Evolutionary conservation across 2,113 vertebrate genomes (phyloP).

Genomic region (Anguilla japonica): DNA sequence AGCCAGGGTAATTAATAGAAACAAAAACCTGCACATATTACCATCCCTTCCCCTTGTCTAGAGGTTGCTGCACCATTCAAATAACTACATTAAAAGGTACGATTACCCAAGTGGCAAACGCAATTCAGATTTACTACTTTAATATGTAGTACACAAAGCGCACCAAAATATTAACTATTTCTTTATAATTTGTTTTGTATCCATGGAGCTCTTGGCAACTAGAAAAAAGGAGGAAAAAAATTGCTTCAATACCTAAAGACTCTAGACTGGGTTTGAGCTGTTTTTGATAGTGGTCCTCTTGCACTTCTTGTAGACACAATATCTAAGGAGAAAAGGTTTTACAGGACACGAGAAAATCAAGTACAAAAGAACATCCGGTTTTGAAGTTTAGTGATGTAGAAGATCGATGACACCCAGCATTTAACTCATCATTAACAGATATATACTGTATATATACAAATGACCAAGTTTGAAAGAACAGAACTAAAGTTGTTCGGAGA

Average conservation of each 20-base stretch:
- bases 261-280: conserved; percentile 89
- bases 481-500: neutral
- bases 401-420: neutral
- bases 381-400: neutral
- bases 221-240: conserved; percentile 3
- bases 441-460: neutral
- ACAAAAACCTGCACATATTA: neutral
- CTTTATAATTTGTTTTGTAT: neutral
- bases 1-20: neutral
- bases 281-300: conserved; percentile 85
- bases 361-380: neutral
- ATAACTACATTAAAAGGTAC: neutral
- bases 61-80: neutral
- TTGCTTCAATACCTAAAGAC: conserved; percentile 71
- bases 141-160: neutral
- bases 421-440: neutral
- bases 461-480: neutral
- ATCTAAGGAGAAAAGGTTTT: conserved; percentile 70
- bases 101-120: neutral
- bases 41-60: neutral
- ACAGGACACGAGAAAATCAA: neutral
- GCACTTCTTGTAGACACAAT: conserved; percentile 96
- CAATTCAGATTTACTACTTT: neutral
- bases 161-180: neutral
- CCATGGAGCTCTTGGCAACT: neutral